phyloP scores from a whole-genome alignment of 2,113 vertebrate genomes.

The Ovis aries region DNA sequence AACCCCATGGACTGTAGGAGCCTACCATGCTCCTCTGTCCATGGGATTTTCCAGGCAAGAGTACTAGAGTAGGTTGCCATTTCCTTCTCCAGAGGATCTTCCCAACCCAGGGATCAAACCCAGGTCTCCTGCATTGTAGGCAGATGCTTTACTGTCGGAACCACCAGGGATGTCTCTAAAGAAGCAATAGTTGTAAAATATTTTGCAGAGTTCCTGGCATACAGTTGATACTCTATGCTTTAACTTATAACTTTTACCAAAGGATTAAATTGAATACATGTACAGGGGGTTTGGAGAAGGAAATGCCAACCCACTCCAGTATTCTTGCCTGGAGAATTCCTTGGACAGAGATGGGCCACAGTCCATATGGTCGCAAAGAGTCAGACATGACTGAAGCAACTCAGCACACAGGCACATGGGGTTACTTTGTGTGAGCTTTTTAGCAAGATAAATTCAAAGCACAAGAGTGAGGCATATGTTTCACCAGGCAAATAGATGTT shows the following conservation, averaged over 20 bases:
- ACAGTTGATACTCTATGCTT: neutral
- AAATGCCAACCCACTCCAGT: neutral
- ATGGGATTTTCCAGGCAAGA: too few species aligned
- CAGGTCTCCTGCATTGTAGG: too few species aligned
- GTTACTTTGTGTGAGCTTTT: neutral
- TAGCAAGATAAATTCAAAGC: slow-evolving; percentile 4
- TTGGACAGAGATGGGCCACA: neutral
- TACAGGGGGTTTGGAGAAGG: neutral
- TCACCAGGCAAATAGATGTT: neutral
- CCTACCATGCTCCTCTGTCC: too few species aligned
- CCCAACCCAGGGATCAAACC: too few species aligned
- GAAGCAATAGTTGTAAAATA: neutral
- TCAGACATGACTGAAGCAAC: neutral
- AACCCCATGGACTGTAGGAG: too few species aligned
- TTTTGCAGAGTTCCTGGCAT: neutral
- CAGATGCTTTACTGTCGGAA: too few species aligned
- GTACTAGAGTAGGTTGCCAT: too few species aligned
- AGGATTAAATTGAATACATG: neutral
- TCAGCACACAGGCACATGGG: neutral
- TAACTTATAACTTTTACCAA: neutral
- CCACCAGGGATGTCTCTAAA: neutral
- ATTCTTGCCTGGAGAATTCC: neutral
- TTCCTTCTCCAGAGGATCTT: too few species aligned
- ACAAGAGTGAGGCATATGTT: neutral
- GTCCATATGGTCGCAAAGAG: neutral